Evolutionary conservation across 2,888 invertebrate species (phyloP), one percentile per base, ranked within the genome.

Genomic region (Malthinus flaveolus): DNA sequence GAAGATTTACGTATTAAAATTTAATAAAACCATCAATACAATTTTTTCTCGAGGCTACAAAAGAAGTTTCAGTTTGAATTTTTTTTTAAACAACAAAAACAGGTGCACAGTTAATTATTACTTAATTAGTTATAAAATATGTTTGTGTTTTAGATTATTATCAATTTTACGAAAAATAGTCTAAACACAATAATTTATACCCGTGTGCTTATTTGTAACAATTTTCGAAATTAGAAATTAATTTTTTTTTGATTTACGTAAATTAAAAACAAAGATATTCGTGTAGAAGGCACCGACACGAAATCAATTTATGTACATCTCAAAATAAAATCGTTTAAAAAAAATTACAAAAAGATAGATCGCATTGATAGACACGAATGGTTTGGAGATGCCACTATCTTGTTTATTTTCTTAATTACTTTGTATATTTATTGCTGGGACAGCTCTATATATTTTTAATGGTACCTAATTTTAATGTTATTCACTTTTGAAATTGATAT

Each of bases 381-480:
- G 57, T 45, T 63, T 63, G 58, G 49, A 58, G 59, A 61, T 61
- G 56, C 57, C 52, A 62, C 62, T 59, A 64, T 62, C 66, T 71
- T 71, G 70, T 71, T 72, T 71, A 69, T 67, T 71, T 67, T 71
- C 66, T 73, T 73, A 72, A 73, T 73, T 73, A 71, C 69, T 68
- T 69, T 63, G 67, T 68, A 65, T 71, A 70, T 72, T 73, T 71
- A 73, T 72, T 66, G 66, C 69, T 65, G 58, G 62, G 65, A 64
- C 68, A 66, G 67, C 58, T 66, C 63, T 57, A 66, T 66, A 68
- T 68, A 70, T 71, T 72, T 69, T 64, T 64, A 62, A 56, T 60
- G 49, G 56, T 56, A 51, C 55, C 52, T 50, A 53, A 65, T 63
- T 64, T 63, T 65, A 66, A 66, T 66, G 65, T 65, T 58, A 61